Evolutionary conservation across 2,888 invertebrate genomes (phyloP).

Genomic region (Spicauda simplicius): DNA sequence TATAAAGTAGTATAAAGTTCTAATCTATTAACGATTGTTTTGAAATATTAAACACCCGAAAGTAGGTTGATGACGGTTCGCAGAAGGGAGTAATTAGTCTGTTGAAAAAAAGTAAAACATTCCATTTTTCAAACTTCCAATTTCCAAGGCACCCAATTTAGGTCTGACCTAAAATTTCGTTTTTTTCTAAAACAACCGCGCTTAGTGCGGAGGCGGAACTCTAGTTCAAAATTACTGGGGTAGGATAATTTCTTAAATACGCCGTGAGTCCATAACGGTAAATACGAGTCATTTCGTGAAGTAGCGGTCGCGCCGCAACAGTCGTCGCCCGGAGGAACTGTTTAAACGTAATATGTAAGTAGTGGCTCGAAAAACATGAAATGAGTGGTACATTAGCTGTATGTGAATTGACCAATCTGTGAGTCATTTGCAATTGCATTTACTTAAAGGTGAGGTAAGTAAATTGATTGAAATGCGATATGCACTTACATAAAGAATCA

Average conservation of each 20-base stretch:
- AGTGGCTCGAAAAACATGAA: not conserved
- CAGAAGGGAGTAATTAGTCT: constrained; percentile 18
- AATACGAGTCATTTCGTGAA: constrained; percentile 28
- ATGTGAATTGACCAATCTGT: not conserved
- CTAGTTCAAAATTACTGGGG: constrained; percentile 26
- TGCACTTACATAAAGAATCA: not conserved
- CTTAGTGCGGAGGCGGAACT: constrained; percentile 26
- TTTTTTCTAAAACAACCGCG: constrained; percentile 28
- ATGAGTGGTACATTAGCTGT: not conserved
- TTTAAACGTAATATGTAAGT: constrained; percentile 16
- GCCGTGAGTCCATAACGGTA: constrained; percentile 18
- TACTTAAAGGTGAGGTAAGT: not conserved
- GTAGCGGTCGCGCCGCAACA: constrained; percentile 2
- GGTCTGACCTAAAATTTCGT: constrained; percentile 21
- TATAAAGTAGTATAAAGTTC: too few relatives aligned
- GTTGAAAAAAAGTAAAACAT: constrained; percentile 18
- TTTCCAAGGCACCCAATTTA: constrained; percentile 32
- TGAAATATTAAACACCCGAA: constrained; percentile 2
- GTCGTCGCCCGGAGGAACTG: constrained; percentile 8
- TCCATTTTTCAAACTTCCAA: constrained; percentile 27
- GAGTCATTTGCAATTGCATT: not conserved
- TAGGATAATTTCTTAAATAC: constrained; percentile 32
- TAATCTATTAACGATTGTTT: constrained; percentile 4
- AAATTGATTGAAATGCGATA: not conserved
- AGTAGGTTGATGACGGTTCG: constrained; percentile 14